A percentile compares a stretch with the other conserved stretches of the same genome.
Evolutionary conservation across 2,888 invertebrate species (phyloP).

Genomic region (Piscicola geometra): DNA sequence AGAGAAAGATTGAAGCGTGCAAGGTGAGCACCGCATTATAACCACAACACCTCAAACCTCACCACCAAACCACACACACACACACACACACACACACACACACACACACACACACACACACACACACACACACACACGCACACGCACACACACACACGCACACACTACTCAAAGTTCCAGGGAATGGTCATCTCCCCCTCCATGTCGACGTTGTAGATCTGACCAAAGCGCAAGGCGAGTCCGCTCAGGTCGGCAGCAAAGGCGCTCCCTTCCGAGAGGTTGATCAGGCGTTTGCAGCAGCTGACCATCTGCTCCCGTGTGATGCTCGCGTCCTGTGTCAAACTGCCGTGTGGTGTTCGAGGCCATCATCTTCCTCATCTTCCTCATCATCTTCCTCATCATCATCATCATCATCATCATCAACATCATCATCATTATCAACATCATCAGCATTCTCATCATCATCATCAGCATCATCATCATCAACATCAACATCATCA

Average conservation of each 20-base stretch:
- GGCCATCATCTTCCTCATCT: too few relatives aligned
- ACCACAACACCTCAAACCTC: too few relatives aligned
- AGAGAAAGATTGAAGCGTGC: too few relatives aligned
- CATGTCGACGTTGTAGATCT: conserved; percentile 82
- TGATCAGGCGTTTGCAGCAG: conserved; percentile 36
- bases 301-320: conserved; percentile 37
- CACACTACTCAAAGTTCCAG: conserved; percentile 66
- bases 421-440: conserved; percentile 27
- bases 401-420: conserved; percentile 30
- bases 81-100: too few relatives aligned
- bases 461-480: too few relatives aligned
- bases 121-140: too few relatives aligned
- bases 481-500: background rate
- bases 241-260: conserved; percentile 25
- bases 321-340: conserved; percentile 38
- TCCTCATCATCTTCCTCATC: too few relatives aligned
- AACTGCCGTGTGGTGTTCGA: background rate
- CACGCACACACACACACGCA: too few relatives aligned
- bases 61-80: too few relatives aligned
- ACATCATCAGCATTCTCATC: too few relatives aligned
- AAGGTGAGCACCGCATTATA: too few relatives aligned
- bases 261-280: conserved; percentile 6
- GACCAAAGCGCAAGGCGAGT: conserved; percentile 68
- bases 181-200: conserved; percentile 88
- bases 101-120: too few relatives aligned